Evolutionary conservation across 2,797 vertebrate genomes (phyloP).

Genomic region (Melanotaenia nigrans): DNA sequence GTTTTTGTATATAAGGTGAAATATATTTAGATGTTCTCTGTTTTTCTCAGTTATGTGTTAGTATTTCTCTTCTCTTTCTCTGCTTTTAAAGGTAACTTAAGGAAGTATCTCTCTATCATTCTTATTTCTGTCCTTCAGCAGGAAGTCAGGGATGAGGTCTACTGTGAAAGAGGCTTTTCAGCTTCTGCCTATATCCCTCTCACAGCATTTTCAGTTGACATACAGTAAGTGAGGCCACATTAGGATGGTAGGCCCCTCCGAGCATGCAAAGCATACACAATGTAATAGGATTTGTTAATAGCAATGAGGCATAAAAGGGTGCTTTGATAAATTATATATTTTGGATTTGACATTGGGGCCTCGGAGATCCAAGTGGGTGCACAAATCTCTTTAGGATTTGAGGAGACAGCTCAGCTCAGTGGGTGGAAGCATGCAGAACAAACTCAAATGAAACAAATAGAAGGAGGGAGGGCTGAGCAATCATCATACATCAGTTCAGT

Average conservation of each 20-base stretch:
- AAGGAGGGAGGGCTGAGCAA: conserved; percentile 49
- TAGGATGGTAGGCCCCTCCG: conserved; percentile 44
- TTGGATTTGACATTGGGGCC: conserved; percentile 69
- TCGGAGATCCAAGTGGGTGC: conserved; percentile 60
- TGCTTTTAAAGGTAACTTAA: conserved; percentile 9
- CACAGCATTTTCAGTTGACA: conserved; percentile 59
- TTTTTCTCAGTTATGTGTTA: conserved; percentile 24
- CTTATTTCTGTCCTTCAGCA: conserved; percentile 33
- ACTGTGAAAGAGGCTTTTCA: conserved; percentile 46
- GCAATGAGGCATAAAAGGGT: conserved; percentile 75
- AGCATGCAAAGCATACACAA: conserved; percentile 70
- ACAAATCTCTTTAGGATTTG: conserved; percentile 71
- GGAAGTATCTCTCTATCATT: conserved; percentile 41
- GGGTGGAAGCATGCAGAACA: conserved; percentile 61
- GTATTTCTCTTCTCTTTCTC: neutral
- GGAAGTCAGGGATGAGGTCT: conserved; percentile 37
- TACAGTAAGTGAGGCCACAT: conserved; percentile 66
- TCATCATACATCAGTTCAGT: conserved; percentile 69
- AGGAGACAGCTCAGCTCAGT: conserved; percentile 57
- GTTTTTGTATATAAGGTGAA: conserved; percentile 38
- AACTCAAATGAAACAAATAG: conserved; percentile 71
- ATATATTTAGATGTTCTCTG: conserved; percentile 24
- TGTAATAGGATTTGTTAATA: conserved; percentile 77
- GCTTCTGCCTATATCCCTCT: conserved; percentile 41
- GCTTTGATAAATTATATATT: conserved; percentile 73